These are phyloP conservation scores for Carpatolechia fugitivella DNA, from an alignment of 2,888 invertebrate genomes.

Conservation along the genomic window DNA sequence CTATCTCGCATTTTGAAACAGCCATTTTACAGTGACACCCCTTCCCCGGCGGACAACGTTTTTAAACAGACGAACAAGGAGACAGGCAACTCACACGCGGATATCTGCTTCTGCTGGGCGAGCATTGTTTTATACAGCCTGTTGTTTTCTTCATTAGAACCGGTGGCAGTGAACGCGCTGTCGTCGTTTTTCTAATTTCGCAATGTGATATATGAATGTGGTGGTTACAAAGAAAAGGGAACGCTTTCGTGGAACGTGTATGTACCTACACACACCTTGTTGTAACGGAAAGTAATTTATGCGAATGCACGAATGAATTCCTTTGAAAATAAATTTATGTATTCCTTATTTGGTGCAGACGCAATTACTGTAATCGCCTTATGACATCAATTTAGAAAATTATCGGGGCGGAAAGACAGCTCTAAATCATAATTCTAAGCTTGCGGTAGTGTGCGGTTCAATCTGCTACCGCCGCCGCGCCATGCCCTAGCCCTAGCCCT, in stretches of 20 bases:
- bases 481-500: too few species aligned
- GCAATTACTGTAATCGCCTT: too few species aligned
- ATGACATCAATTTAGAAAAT: too few species aligned
- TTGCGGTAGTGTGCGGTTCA: too few species aligned
- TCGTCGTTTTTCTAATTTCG: slow-evolving; percentile 29
- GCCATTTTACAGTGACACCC: slow-evolving; percentile 45
- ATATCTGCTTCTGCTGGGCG: slow-evolving; percentile 39
- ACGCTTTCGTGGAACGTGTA: background rate
- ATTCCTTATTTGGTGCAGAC: too few species aligned
- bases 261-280: too few species aligned
- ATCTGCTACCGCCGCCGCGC: too few species aligned
- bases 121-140: slow-evolving; percentile 42
- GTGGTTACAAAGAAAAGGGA: background rate
- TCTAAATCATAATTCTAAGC: too few species aligned
- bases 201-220: slow-evolving; percentile 9
- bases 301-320: too few species aligned
- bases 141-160: slow-evolving; percentile 56
- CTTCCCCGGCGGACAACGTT: slow-evolving; percentile 30
- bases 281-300: too few species aligned
- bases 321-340: too few species aligned
- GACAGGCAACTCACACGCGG: slow-evolving; percentile 32
- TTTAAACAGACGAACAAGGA: slow-evolving; percentile 24
- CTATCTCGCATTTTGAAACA: slow-evolving; percentile 50
- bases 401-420: too few species aligned
- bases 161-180: slow-evolving; percentile 36